phyloP scores from a whole-genome alignment of 1,140 invertebrate species.

The Nephila pilipes region DNA sequence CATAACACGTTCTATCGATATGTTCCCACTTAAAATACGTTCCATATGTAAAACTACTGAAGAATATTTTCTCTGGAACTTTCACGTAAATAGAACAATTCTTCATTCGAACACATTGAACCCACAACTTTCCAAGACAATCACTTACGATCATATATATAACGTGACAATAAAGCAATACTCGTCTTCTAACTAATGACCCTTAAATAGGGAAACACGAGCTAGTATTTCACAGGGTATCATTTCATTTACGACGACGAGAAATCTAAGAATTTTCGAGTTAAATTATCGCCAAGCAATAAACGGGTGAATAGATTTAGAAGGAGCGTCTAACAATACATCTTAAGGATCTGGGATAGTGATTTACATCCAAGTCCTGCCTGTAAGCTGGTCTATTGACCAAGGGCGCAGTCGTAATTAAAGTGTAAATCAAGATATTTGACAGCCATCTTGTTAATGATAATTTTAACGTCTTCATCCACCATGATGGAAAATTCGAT shows the following conservation, averaged over 20 bases:
- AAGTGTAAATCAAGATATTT: constrained; percentile 22
- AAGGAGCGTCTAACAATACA: neutral
- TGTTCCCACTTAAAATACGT: too few relatives aligned
- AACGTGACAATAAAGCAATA: neutral
- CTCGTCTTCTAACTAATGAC: neutral
- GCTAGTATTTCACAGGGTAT: neutral
- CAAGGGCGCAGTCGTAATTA: constrained; percentile 1
- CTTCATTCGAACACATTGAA: too few relatives aligned
- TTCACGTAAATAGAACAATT: too few relatives aligned
- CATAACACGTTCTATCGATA: too few relatives aligned
- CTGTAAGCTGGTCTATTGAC: neutral
- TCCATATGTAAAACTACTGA: too few relatives aligned
- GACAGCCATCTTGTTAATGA: constrained; percentile 21
- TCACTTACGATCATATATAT: too few relatives aligned
- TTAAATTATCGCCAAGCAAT: constrained; percentile 12
- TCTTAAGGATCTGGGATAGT: neutral
- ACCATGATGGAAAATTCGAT: neutral
- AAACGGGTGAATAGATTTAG: constrained; percentile 15
- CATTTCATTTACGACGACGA: neutral
- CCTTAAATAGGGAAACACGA: neutral
- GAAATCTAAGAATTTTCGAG: constrained; percentile 19
- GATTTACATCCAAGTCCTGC: neutral
- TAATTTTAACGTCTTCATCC: constrained; percentile 19
- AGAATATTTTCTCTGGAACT: too few relatives aligned
- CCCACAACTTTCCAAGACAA: too few relatives aligned